Base-by-base conservation (phyloP, 2,113 vertebrate species). In the Alaudala cheleensis region DNA sequence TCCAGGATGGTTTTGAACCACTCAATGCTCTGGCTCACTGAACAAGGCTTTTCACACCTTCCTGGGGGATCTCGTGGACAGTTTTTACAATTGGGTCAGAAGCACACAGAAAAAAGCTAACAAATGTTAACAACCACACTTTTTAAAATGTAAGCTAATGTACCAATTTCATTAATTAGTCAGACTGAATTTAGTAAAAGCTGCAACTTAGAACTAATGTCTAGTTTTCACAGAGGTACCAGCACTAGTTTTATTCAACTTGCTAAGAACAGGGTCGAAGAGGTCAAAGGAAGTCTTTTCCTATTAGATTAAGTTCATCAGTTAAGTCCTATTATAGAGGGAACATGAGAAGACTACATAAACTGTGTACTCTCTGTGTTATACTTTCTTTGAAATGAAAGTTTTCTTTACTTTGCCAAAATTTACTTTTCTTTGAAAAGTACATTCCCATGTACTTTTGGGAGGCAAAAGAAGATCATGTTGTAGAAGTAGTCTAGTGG, bases 221-320 rank as follows among this genome's bases (percentile, higher is more conserved):
- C 51, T 56, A 31, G 42, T 39, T 81, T 77, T 73, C 56, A 45
- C 23, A 37, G 33, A 83, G 28, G 40, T 54, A 92, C 50, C 51
- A 58, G 26, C 10, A 24, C 47, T 37, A 66, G 66, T 47, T 84
- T 40, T 70, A 58, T 71, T 20, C 69, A 77, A 72, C 64, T 93
- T 81, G 47, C 64, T 85, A 85, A 60, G 49, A 88, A 57, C 37
- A 76, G 69, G 29, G 82, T 76, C 74, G 10, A 90, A 86, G 49
- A 88, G 90, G 92, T 92, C 86, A 96, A 71, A 91, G 88, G 69
- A 95, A 96, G 61, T 69, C 76, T 90, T 61, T 81, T 71, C 80
- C 93, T 88, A 78, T 93, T 81, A 96, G 88, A 96, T 96, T 90
- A 93, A 94, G 76, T 96, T 91, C 78, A 94, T 85, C 84, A 91